Conservation (phyloP, 2,113 vertebrate genomes). For the Tragelaphus imberbis region DNA sequence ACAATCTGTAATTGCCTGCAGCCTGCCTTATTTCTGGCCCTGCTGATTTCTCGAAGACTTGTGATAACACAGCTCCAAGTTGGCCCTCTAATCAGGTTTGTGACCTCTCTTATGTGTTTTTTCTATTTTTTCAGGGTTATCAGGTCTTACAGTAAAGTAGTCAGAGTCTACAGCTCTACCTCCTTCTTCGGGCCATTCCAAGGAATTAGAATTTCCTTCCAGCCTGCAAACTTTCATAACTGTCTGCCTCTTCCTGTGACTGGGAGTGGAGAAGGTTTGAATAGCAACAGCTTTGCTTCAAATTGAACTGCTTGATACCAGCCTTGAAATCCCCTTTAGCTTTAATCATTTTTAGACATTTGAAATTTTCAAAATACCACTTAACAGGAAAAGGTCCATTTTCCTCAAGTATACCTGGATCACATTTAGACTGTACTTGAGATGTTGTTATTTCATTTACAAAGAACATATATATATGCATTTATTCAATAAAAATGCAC, state of each 20-base stretch:
- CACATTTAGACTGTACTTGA: neutral
- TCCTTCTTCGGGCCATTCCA: constrained; percentile 33
- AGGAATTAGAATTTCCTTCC: constrained; percentile 51
- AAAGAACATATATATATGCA: neutral
- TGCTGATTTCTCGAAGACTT: constrained; percentile 52
- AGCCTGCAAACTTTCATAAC: constrained; percentile 12
- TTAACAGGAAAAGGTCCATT: neutral
- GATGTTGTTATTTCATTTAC: neutral
- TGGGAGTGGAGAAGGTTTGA: neutral
- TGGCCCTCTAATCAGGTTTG: constrained; percentile 28
- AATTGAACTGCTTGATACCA: neutral
- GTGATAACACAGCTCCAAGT: constrained; percentile 45
- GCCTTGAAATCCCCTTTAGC: constrained; percentile 27
- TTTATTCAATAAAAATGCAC: neutral
- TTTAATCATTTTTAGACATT: constrained; percentile 38
- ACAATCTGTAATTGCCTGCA: constrained; percentile 66
- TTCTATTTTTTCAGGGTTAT: constrained; percentile 49
- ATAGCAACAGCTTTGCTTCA: constrained; percentile 31
- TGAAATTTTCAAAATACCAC: constrained; percentile 41
- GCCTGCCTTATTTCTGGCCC: constrained; percentile 57
- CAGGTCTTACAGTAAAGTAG: constrained; percentile 33
- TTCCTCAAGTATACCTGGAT: neutral
- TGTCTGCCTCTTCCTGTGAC: constrained; percentile 1
- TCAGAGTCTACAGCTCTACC: constrained; percentile 23
- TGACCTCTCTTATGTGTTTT: constrained; percentile 16